Conservation (phyloP, 2,113 vertebrate genomes). For the Todiramphus chloris region DNA sequence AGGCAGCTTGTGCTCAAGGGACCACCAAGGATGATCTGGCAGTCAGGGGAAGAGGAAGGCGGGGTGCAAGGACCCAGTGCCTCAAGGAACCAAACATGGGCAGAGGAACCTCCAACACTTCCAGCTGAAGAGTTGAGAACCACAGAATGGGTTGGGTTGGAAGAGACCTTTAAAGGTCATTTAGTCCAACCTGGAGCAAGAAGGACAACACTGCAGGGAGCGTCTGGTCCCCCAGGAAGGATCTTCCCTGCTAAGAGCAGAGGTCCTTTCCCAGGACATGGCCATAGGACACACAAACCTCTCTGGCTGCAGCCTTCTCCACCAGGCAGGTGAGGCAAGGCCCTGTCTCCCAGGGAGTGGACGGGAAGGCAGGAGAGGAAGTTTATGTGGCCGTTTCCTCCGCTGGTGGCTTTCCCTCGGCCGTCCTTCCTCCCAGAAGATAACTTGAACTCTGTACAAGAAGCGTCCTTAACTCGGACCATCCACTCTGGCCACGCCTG, state of each 20-base stretch:
- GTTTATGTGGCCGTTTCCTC: background rate
- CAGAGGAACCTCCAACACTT: background rate
- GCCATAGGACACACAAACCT: background rate
- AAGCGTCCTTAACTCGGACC: background rate
- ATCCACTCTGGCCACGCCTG: background rate
- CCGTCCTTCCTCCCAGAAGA: slow-evolving; percentile 27
- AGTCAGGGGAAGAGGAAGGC: rapidly evolving
- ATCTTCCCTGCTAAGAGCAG: background rate
- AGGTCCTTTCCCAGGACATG: background rate
- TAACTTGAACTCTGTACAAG: background rate
- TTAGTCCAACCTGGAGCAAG: background rate
- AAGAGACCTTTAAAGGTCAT: background rate
- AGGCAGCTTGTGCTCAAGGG: background rate
- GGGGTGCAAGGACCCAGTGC: background rate
- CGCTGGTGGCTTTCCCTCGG: background rate
- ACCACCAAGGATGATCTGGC: background rate
- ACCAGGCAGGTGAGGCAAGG: background rate
- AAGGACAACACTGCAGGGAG: background rate
- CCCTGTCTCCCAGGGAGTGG: background rate
- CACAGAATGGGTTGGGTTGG: background rate
- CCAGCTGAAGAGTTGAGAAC: background rate
- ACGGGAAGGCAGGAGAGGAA: background rate
- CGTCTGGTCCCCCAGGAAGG: background rate
- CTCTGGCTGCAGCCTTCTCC: background rate
- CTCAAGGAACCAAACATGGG: background rate